A percentile compares a stretch with the other conserved stretches of the same genome.
These are phyloP conservation scores for Caiman crocodilus DNA, from an alignment of 2,797 vertebrate genomes.

Conservation along the genomic window DNA sequence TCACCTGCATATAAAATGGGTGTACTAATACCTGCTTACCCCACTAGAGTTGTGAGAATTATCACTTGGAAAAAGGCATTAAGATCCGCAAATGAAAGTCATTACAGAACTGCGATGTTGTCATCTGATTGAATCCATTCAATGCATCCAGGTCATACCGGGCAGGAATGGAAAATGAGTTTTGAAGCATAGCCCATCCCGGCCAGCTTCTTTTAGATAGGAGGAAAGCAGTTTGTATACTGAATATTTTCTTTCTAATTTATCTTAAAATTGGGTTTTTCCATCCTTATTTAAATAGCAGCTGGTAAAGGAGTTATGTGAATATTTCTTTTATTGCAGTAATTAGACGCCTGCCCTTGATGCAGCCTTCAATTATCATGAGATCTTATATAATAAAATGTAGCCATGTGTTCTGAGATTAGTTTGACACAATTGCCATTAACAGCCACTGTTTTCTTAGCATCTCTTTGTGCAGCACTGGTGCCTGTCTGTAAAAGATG, in stretches of 20 bases:
- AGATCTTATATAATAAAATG: conserved; percentile 22
- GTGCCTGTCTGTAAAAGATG: accelerated
- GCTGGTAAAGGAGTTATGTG: conserved; percentile 32
- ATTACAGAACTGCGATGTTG: background rate
- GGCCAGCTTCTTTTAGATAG: background rate
- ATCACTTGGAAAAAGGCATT: background rate
- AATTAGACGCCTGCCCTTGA: conserved; percentile 21
- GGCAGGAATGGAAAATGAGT: background rate
- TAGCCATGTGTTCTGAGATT: background rate
- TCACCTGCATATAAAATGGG: conserved; percentile 8
- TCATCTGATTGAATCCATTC: background rate
- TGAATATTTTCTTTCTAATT: conserved; percentile 6
- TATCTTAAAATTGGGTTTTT: background rate
- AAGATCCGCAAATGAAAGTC: background rate
- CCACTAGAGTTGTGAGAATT: conserved; percentile 19
- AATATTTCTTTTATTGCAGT: conserved; percentile 42
- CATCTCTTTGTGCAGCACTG: accelerated
- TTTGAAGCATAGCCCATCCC: background rate
- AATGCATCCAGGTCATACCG: background rate
- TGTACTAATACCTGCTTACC: background rate
- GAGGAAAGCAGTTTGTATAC: background rate
- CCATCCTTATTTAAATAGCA: conserved; percentile 55
- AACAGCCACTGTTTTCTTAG: background rate
- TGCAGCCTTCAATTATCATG: conserved; percentile 8
- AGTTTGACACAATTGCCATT: background rate